Evolutionary conservation across 2,797 vertebrate species (phyloP), one percentile per base, ranked within the genome.

Genomic region (Geotrypetes seraphini): DNA sequence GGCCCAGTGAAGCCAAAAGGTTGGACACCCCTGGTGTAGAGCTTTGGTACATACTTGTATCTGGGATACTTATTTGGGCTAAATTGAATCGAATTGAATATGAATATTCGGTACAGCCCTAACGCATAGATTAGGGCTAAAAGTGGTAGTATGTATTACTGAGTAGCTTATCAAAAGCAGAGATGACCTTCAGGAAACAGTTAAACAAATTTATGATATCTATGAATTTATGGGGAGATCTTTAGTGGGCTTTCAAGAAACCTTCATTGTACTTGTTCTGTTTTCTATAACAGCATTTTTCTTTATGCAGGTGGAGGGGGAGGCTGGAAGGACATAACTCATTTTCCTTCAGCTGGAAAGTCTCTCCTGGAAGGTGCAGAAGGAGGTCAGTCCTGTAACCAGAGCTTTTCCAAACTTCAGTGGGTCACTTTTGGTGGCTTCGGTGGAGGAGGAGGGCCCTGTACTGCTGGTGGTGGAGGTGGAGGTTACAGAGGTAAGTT

Each of bases 381-480:
- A 50, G 91, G 89, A 7, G 89, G 91, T 8, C 79, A 73, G 12
- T 73, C 91, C 5, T 95, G 91, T 54, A 66, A 73, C 1, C 68
- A 81, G 11, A 88, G 89, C 20, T 28, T 81, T 60, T 70, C 75
- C 35, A 84, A 75, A 21, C 82, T 92, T 12, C 63, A 65, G 31
- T 94, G 92, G 92, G 71, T 73, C 5, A 91, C 88, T 2, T 87
- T 69, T 0, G 85, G 92, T 14, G 91, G 91, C 12, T 93, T 92
- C 39, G 87, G 89, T 33, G 88, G 89, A 6, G 90, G 91, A 47
- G 88, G 92, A 20, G 88, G 92, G 6, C 85, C 89, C 19, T 96
- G 92, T 61, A 86, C 85, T 8, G 84, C 87, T 2, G 89, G 89
- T 27, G 91, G 90, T 5, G 86, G 89, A 3, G 88, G 91, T 1